Evolutionary conservation across 2,888 invertebrate species (phyloP).

Genomic region (Chorisops tibialis): DNA sequence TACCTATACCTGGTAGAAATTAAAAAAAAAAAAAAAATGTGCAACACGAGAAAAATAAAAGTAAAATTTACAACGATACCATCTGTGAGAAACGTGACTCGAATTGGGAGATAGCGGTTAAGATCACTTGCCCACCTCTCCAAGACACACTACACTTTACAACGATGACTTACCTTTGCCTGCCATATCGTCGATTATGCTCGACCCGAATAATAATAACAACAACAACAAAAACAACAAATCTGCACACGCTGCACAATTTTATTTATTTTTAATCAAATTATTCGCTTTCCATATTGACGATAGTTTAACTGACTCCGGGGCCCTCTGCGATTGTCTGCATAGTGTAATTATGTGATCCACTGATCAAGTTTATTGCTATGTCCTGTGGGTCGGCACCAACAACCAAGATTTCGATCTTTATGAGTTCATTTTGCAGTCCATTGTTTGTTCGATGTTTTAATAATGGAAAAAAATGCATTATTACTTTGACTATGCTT

Average conservation of each 20-base stretch:
- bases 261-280: conserved; percentile 25
- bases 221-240: too few species aligned
- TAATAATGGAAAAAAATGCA: too few species aligned
- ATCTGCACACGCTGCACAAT: conserved; percentile 8
- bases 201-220: too few species aligned
- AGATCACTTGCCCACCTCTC: background rate
- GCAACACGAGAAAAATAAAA: background rate
- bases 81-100: conserved; percentile 31
- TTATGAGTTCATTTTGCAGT: conserved; percentile 24
- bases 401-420: conserved; percentile 14
- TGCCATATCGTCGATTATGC: too few species aligned
- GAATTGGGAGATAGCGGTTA: conserved; percentile 20
- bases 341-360: conserved; percentile 22
- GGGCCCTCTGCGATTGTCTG: background rate
- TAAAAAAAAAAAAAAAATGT: background rate
- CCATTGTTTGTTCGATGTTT: conserved; percentile 26
- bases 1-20: background rate
- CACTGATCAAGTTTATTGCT: conserved; percentile 3
- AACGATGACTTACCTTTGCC: background rate
- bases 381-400: background rate
- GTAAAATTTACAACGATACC: background rate
- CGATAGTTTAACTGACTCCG: conserved; percentile 6
- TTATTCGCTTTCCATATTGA: conserved; percentile 14
- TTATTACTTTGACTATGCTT: too few species aligned
- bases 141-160: background rate